Conservation (phyloP, 2,888 invertebrate genomes). For the Pardosa pseudoannulata region DNA sequence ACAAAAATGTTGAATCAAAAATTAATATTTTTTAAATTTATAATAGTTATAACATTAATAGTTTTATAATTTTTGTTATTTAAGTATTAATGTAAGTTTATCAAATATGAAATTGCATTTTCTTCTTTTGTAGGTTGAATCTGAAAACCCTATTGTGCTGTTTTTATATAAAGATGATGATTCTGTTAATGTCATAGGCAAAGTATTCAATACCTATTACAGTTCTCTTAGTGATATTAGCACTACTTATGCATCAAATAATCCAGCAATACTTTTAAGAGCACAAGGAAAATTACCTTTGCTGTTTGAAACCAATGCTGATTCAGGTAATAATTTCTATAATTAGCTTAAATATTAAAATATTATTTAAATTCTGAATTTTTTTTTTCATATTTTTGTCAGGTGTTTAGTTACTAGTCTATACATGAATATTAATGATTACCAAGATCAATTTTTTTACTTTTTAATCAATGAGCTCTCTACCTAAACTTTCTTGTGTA, state of each 20-base stretch:
- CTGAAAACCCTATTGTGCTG: conserved; percentile 42
- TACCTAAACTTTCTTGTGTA: conserved; percentile 10
- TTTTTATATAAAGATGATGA: conserved; percentile 31
- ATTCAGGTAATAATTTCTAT: conserved; percentile 32
- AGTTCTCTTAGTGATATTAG: conserved; percentile 35
- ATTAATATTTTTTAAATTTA: no score
- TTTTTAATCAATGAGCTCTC: no score
- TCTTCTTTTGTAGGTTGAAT: conserved; percentile 29
- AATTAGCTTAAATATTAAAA: no score
- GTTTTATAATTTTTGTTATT: no score
- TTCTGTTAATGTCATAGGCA: conserved; percentile 22
- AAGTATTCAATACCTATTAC: conserved; percentile 32
- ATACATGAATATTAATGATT: no score
- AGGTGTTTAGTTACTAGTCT: no score
- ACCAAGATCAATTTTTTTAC: no score
- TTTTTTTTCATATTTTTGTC: background rate
- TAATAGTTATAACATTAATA: no score
- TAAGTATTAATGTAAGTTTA: no score
- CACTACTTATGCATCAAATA: conserved; percentile 1
- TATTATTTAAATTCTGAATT: no score
- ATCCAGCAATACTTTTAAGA: conserved; percentile 36
- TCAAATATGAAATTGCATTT: background rate
- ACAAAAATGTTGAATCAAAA: no score
- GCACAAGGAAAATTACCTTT: conserved; percentile 49
- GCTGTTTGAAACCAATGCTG: conserved; percentile 42